phyloP scores from a whole-genome alignment of 1,140 invertebrate genomes.

The Lepidurus apus region DNA sequence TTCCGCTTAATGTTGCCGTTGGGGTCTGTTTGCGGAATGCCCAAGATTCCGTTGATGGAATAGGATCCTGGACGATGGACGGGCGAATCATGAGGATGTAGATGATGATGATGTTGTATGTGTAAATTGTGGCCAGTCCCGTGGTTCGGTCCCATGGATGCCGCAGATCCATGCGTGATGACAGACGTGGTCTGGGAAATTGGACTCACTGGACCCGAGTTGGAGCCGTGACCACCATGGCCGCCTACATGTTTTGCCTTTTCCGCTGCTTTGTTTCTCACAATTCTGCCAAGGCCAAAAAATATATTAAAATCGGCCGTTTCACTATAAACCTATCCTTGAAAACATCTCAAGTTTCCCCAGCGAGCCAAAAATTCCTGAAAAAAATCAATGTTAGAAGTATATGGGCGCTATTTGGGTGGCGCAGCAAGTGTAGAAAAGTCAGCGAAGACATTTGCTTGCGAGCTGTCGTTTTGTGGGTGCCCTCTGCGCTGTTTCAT shows the following conservation, averaged over 20 bases:
- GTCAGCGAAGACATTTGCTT: constrained; percentile 18
- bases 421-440: background rate
- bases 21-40: constrained; percentile 68
- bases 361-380: background rate
- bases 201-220: constrained; percentile 40
- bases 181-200: constrained; percentile 42
- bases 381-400: constrained; percentile 16
- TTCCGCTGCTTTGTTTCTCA: constrained; percentile 91
- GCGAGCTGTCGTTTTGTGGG: constrained; percentile 18
- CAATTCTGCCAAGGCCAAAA: constrained; percentile 64
- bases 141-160: constrained; percentile 44
- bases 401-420: background rate
- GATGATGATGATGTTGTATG: constrained; percentile 41
- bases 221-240: constrained; percentile 50
- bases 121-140: constrained; percentile 50
- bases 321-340: background rate
- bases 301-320: background rate
- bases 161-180: constrained; percentile 41
- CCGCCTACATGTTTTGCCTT: constrained; percentile 87
- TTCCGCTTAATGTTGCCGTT: constrained; percentile 65
- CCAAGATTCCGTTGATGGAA: constrained; percentile 92
- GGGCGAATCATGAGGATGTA: constrained; percentile 38
- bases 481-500: background rate
- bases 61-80: constrained; percentile 59
- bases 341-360: background rate